These are phyloP conservation scores for Edolisoma coerulescens DNA, from an alignment of 2,113 vertebrate species.

Conservation along the genomic window DNA sequence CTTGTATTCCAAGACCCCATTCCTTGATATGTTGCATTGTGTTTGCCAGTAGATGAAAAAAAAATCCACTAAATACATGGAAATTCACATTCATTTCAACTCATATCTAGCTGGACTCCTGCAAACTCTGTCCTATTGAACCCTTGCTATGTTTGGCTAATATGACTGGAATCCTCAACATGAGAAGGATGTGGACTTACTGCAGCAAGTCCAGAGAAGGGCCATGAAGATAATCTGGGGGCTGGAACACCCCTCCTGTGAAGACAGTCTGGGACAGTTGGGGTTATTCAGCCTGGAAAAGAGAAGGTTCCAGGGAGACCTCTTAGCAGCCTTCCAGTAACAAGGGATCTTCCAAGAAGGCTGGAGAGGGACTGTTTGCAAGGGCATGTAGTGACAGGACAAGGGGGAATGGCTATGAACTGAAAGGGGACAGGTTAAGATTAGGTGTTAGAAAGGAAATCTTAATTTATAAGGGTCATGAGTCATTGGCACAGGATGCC, in stretches of 20 bases:
- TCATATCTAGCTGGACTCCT: neutral
- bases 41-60: neutral
- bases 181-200: neutral
- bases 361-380: neutral
- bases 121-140: neutral
- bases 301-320: neutral
- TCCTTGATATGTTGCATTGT: neutral
- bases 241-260: neutral
- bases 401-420: neutral
- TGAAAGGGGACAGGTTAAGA: neutral
- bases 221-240: neutral
- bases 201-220: neutral
- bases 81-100: neutral
- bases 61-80: neutral
- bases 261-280: neutral
- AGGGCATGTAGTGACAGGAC: neutral
- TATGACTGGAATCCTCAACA: neutral
- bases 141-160: neutral
- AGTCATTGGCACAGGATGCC: neutral
- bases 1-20: neutral
- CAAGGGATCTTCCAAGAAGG: neutral
- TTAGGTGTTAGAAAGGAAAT: neutral
- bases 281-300: neutral
- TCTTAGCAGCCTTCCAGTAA: neutral
- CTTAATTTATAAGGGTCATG: neutral